Evolutionary conservation across 2,888 invertebrate species (phyloP), one percentile per base, ranked within the genome.

Genomic region (Polietes domitor): DNA sequence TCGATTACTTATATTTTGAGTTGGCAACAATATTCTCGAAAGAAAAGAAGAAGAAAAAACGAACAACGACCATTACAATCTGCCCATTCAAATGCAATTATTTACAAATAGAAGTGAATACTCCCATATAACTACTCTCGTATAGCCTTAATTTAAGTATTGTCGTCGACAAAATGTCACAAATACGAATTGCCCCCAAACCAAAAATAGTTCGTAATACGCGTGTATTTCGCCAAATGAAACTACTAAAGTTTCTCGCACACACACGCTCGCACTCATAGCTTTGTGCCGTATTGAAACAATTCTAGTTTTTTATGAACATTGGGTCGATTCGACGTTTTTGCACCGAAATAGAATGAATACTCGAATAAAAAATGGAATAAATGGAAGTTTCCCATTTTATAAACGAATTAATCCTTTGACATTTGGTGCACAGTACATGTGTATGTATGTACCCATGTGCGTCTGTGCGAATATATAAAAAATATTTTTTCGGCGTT

Each of bases 381-480:
- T 77, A 58, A 83, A 61, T 55, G n/a, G n/a, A n/a, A 58, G 74
- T 75, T 80, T 70, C 19, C 43, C 74, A 47, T 80, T 82, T 73
- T 74, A 75, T 77, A 71, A 28, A 80, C 80, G 65, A 80, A 83
- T 83, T 83, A 80, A 83, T 83, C 83, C 71, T 71, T 71, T 83
- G 80, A 83, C 80, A 80, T 80, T 83, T 80, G 53, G 47, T 74
- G 77, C 74, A 71, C 77, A 80, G 19, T 21, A 1, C 21, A 21
- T 53, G 21, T 53, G 21, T 53, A 53, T 21, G 53, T 21, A 12
- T n/a, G 47, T n/a, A 47, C 15, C 1, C n/a, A n/a, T n/a, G 53
- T 53, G 4, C 21, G 50, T 50, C 43, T 15, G 50, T n/a, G n/a
- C n/a, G n/a, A n/a, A 19, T 50, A n/a, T 50, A 19, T 50, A 19